These are phyloP conservation scores for Apteryx owenii DNA, from an alignment of 2,113 vertebrate genomes.

Conservation along the genomic window DNA sequence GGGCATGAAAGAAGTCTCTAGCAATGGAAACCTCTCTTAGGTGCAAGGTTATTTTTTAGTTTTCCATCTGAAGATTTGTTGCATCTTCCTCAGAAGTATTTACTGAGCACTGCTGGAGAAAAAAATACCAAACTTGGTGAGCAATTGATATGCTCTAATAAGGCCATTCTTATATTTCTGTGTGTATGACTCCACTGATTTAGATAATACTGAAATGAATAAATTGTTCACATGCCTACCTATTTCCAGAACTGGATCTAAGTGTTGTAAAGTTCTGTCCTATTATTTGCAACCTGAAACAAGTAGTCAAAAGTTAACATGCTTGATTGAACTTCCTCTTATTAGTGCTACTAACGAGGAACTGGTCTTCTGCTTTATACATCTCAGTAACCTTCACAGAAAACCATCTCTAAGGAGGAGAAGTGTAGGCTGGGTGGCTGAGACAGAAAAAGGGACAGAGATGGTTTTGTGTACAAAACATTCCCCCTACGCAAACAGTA, in stretches of 20 bases:
- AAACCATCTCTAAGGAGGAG: not conserved
- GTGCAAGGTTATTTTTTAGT: not conserved
- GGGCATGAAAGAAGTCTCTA: not conserved
- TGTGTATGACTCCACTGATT: not conserved
- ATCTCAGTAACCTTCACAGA: not conserved
- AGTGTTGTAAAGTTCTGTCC: not conserved
- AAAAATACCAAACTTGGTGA: not conserved
- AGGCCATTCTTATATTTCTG: not conserved
- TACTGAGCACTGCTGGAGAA: not conserved
- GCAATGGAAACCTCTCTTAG: not conserved
- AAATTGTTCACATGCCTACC: not conserved
- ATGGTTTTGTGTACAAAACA: conserved; percentile 64
- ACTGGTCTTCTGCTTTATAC: not conserved
- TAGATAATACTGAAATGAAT: not conserved
- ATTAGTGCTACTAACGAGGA: not conserved
- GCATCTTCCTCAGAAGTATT: not conserved
- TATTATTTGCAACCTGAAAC: not conserved
- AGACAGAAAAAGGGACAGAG: not conserved
- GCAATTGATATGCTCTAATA: not conserved
- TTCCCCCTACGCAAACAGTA: conserved; percentile 23
- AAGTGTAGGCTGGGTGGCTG: conserved; percentile 3
- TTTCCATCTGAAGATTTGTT: not conserved
- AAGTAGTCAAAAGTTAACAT: not conserved
- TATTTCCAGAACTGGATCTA: conserved; percentile 1
- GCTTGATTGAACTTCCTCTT: conserved; percentile 39